These are phyloP conservation scores for Cryptus viduatorius DNA, from an alignment of 2,888 invertebrate genomes.

Conservation along the genomic window DNA sequence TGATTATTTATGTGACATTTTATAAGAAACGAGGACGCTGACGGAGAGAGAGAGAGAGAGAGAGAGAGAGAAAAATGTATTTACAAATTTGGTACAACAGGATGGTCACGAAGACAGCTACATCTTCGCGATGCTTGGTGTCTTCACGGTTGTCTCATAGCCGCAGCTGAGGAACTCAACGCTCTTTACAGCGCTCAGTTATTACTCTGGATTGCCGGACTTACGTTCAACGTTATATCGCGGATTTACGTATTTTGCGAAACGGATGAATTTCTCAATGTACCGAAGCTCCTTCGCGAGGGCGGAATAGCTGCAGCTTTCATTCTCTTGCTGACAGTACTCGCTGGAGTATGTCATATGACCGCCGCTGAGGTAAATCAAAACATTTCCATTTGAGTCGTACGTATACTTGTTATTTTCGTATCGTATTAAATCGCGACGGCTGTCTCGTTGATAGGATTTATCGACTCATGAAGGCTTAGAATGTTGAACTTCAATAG, in stretches of 20 bases:
- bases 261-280: neutral
- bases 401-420: neutral
- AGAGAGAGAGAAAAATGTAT: conserved; percentile 1
- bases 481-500: no score
- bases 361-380: conserved; percentile 58
- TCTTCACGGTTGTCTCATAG: conserved; percentile 54
- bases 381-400: conserved; percentile 37
- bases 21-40: neutral
- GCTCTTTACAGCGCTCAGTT: conserved; percentile 52
- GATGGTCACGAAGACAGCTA: conserved; percentile 48
- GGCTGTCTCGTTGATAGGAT: neutral
- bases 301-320: conserved; percentile 42
- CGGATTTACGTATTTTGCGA: conserved; percentile 57
- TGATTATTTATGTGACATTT: no score
- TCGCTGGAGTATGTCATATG: conserved; percentile 54
- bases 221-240: conserved; percentile 58
- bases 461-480: neutral
- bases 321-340: conserved; percentile 21
- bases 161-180: conserved; percentile 55
- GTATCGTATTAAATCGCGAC: neutral
- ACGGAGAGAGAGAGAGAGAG: neutral
- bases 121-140: conserved; percentile 54
- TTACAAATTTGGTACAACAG: conserved; percentile 24
- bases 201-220: conserved; percentile 51
- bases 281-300: conserved; percentile 42